Conservation (phyloP, 2,888 invertebrate species). For the Trissonchulus latispiculum region DNA sequence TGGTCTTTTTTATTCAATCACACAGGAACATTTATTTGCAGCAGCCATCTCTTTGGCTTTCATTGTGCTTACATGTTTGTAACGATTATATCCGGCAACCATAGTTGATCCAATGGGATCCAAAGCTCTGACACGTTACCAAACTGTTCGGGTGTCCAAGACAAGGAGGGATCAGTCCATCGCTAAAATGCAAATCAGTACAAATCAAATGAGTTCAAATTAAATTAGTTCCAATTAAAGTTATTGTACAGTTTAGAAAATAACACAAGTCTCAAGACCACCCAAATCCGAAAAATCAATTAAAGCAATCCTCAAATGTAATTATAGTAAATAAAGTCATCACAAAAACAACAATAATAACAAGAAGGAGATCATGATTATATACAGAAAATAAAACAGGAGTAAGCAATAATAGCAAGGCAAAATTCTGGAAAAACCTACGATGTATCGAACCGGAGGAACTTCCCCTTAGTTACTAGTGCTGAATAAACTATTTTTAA, state of each 20-base stretch:
- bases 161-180: slow-evolving; percentile 72
- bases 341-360: too few species aligned
- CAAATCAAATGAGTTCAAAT: neutral
- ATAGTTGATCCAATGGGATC: slow-evolving; percentile 68
- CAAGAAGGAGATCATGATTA: too few species aligned
- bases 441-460: too few species aligned
- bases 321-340: too few species aligned
- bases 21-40: neutral
- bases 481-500: too few species aligned
- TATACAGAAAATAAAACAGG: too few species aligned
- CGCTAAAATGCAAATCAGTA: slow-evolving; percentile 46
- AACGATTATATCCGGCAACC: slow-evolving; percentile 76
- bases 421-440: too few species aligned
- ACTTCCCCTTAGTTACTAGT: too few species aligned
- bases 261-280: too few species aligned
- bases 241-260: neutral
- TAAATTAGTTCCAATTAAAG: neutral
- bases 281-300: neutral
- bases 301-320: neutral
- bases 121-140: slow-evolving; percentile 70
- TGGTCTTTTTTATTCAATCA: neutral
- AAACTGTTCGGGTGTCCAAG: slow-evolving; percentile 73
- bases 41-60: neutral
- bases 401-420: too few species aligned
- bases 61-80: slow-evolving; percentile 69